A percentile compares a stretch with the other conserved stretches of the same genome.
phyloP scores from a whole-genome alignment of 2,113 vertebrate species.

The Galeopterus variegatus region DNA sequence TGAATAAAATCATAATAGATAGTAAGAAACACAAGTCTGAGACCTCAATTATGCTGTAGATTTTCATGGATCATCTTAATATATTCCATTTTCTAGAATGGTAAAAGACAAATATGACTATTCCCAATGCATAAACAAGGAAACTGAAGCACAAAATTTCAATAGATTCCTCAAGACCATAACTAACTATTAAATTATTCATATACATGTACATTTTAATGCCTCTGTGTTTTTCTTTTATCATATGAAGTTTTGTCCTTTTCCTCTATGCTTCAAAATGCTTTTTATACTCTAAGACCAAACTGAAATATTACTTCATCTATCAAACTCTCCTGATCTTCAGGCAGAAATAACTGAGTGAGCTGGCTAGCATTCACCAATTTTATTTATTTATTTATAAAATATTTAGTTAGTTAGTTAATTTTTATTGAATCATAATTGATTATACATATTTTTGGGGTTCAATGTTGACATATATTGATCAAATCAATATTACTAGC shows the following conservation, averaged over 20 bases:
- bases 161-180: background rate
- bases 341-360: background rate
- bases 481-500: no score
- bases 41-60: background rate
- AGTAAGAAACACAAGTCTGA: constrained; percentile 35
- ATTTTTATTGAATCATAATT: no score
- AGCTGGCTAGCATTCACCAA: background rate
- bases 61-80: constrained; percentile 44
- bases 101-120: constrained; percentile 31
- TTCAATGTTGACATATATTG: no score
- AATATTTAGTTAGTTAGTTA: no score
- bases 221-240: constrained; percentile 36
- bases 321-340: background rate
- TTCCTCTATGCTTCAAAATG: background rate
- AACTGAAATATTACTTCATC: background rate
- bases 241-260: background rate
- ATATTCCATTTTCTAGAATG: background rate
- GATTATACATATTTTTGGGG: no score
- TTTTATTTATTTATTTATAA: no score
- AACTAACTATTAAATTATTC: constrained; percentile 58
- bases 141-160: constrained; percentile 16
- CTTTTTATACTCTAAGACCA: constrained; percentile 12
- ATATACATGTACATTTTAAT: background rate
- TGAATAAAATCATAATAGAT: constrained; percentile 37
- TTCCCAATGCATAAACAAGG: constrained; percentile 7